Base-by-base conservation (phyloP, 2,797 vertebrate genomes). In the Lithobates pipiens region DNA sequence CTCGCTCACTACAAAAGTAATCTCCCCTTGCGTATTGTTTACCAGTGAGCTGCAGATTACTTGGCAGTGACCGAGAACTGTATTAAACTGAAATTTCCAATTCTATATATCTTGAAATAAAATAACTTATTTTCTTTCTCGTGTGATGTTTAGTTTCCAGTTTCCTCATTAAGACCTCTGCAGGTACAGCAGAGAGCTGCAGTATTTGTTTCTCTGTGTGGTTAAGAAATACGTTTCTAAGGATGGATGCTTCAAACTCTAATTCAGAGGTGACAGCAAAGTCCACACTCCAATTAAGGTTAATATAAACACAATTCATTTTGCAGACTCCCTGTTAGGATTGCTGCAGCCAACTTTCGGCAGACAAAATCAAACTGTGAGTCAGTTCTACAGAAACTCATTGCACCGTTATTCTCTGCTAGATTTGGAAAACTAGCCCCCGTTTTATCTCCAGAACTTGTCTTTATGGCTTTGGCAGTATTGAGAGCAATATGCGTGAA, bases 51-150 rank as follows among this genome's bases (percentile, higher is more conserved):
- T 70, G 50, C 23, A 54, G 50, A 82, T 74, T 50, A 23, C 72
- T 18, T 82, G 50, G 50, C 25, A 82, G 54, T 73, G 70, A 74
- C n/a, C 21, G 34, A 16, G 72, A 50, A 67, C 23, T 85, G 50
- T 80, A 75, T 65, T 72, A 46, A 79, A 46, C 10, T 85, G 23
- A 76, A 76, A 50, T 57, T 76, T 63, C 78, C 63, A 83, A 54
- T 80, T 63, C 44, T 69, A 87, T 83, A 79, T 83, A 83, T 69
- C 76, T 87, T 83, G 80, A 69, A 87, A 87, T 87, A 83, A 87
- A 86, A 78, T 87, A 87, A 87, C 61, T 87, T 87, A 87, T 87
- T 87, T 63, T 79, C 57, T 69, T 83, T 34, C 42, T 16, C 46
- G 23, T 74, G 69, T 50, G 34, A 29, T 34, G 36, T 73, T 61